Percentiles rank a stretch among this genome's conserved stretches.
Evolutionary conservation across 1,140 invertebrate genomes (phyloP).

Genomic region (Pachyrhynchus sulphureomaculatus): DNA sequence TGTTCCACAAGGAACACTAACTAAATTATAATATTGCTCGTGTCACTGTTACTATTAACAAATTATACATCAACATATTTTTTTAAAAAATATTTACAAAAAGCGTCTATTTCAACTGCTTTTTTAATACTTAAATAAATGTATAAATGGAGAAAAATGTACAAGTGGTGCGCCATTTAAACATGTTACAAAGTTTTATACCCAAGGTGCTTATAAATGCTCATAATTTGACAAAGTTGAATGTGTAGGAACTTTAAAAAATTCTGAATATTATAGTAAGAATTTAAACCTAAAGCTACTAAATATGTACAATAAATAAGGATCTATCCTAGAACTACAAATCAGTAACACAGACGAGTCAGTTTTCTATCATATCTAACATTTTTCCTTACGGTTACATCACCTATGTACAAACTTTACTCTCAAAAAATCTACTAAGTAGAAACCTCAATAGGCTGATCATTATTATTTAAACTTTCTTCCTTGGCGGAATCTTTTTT

Average conservation of each 20-base stretch:
- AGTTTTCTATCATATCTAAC: constrained; percentile 1
- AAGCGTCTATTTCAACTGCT: too few species aligned
- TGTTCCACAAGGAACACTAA: too few species aligned
- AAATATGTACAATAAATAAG: constrained; percentile 13
- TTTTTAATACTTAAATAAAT: not conserved
- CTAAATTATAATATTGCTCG: too few species aligned
- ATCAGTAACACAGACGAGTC: constrained; percentile 23
- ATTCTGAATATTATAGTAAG: constrained; percentile 15
- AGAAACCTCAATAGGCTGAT: constrained; percentile 44
- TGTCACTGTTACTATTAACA: too few species aligned
- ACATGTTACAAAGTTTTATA: constrained; percentile 11
- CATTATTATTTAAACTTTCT: constrained; percentile 46
- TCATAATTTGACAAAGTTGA: constrained; percentile 37
- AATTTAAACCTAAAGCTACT: constrained; percentile 2
- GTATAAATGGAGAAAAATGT: constrained; percentile 16
- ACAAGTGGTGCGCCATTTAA: constrained; percentile 8
- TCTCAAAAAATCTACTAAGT: constrained; percentile 38
- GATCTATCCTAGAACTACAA: constrained; percentile 12
- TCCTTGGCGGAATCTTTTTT: constrained; percentile 40
- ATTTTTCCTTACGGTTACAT: not conserved
- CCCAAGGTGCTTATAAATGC: constrained; percentile 16
- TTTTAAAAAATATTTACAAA: not conserved
- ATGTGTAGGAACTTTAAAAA: constrained; percentile 46
- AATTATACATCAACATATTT: not conserved
- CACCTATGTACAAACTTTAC: not conserved